A percentile compares a stretch with the other conserved stretches of the same genome.
These are phyloP conservation scores for Plebejus melissa DNA, from an alignment of 2,888 invertebrate species.

Conservation along the genomic window DNA sequence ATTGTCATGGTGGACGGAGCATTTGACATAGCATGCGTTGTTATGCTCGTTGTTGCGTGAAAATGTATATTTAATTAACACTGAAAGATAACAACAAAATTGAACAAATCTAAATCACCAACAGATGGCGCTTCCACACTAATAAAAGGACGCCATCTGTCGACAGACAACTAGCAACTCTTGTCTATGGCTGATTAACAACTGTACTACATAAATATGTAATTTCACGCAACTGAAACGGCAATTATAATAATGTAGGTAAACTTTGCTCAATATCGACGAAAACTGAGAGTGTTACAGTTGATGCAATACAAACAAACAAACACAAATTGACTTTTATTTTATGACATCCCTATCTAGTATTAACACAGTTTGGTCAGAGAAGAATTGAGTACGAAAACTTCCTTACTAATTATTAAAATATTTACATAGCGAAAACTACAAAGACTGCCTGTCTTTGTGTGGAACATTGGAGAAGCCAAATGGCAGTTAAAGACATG, in stretches of 20 bases:
- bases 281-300: constrained; percentile 78
- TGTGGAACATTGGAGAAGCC: too few species aligned
- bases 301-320: constrained; percentile 79
- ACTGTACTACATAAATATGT: constrained; percentile 37
- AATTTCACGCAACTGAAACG: constrained; percentile 54
- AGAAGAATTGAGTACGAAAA: neutral
- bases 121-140: neutral
- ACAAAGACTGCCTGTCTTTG: too few species aligned
- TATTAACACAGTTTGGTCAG: neutral
- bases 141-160: constrained; percentile 17
- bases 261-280: constrained; percentile 78
- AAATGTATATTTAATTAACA: constrained; percentile 44
- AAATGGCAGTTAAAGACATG: too few species aligned
- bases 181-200: neutral
- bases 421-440: too few species aligned
- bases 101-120: neutral
- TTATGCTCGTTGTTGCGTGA: constrained; percentile 61
- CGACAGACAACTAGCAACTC: neutral
- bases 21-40: constrained; percentile 78
- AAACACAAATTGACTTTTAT: constrained; percentile 73
- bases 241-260: constrained; percentile 78
- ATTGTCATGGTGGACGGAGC: constrained; percentile 71
- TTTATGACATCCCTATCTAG: constrained; percentile 39
- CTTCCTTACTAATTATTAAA: neutral
- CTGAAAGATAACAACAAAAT: neutral